phyloP scores from a whole-genome alignment of 2,888 invertebrate species.

The Caprella mutica region DNA sequence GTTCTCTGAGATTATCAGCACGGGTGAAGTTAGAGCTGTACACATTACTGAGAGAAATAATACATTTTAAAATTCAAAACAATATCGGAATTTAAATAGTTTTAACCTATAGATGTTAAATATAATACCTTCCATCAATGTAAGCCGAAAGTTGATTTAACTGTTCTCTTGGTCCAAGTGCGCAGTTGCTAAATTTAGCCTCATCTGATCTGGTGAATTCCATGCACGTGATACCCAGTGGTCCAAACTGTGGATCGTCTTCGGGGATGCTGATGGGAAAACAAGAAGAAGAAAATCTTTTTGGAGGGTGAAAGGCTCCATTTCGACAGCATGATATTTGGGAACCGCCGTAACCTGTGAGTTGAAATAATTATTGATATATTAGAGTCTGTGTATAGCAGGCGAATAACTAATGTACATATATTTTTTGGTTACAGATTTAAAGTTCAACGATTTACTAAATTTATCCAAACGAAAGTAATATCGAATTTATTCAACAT shows the following conservation, averaged over 20 bases:
- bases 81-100: not conserved
- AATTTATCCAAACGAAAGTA: no score
- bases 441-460: no score
- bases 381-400: no score
- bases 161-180: slow-evolving; percentile 39
- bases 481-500: no score
- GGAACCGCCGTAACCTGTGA: slow-evolving; percentile 34
- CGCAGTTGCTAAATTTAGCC: slow-evolving; percentile 47
- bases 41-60: slow-evolving; percentile 62
- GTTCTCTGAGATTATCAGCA: slow-evolving; percentile 55
- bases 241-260: slow-evolving; percentile 48
- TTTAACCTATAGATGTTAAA: not conserved
- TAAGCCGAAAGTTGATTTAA: slow-evolving; percentile 62
- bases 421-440: no score
- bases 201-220: slow-evolving; percentile 60
- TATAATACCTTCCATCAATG: slow-evolving; percentile 54
- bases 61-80: not conserved
- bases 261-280: slow-evolving; percentile 52
- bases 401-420: no score
- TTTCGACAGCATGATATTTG: slow-evolving; percentile 45
- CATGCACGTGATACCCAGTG: slow-evolving; percentile 52
- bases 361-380: no score
- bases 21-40: slow-evolving; percentile 62
- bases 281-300: slow-evolving; percentile 50
- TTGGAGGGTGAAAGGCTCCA: slow-evolving; percentile 37